Evolutionary conservation across 2,797 vertebrate species (phyloP).

Genomic region (Enteromius mattozi): DNA sequence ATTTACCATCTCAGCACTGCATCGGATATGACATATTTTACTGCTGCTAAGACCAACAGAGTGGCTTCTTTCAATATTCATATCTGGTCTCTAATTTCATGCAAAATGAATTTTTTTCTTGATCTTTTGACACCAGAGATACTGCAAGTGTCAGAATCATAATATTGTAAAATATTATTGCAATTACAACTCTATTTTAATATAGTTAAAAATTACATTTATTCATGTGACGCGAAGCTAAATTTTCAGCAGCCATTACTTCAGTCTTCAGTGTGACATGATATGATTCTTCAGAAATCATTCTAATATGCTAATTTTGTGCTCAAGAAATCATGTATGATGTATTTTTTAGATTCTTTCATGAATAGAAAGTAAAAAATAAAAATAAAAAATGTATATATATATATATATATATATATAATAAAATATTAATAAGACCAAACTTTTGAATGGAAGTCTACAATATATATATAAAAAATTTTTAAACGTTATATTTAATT

Average conservation of each 20-base stretch:
- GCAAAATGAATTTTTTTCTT: not conserved
- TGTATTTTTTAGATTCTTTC: not conserved
- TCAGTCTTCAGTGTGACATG: too few species aligned
- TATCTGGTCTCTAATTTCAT: not conserved
- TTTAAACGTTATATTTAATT: too few species aligned
- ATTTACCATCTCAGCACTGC: constrained; percentile 8
- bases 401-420: too few species aligned
- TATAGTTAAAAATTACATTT: not conserved
- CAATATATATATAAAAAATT: not conserved
- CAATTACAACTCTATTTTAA: not conserved
- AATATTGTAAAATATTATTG: not conserved
- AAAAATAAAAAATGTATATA: too few species aligned
- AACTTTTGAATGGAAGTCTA: not conserved
- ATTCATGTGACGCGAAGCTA: not conserved
- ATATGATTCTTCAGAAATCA: too few species aligned
- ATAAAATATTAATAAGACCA: not conserved
- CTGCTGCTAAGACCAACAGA: not conserved
- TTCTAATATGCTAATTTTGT: not conserved
- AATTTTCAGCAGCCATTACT: not conserved
- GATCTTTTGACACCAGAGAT: not conserved
- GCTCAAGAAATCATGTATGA: not conserved
- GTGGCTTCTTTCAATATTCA: constrained; percentile 14
- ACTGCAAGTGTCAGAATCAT: not conserved
- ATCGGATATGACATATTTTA: not conserved
- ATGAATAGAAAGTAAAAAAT: not conserved